Evolutionary conservation across 2,113 vertebrate genomes (phyloP).

Genomic region (Pelmatolapia mariae): DNA sequence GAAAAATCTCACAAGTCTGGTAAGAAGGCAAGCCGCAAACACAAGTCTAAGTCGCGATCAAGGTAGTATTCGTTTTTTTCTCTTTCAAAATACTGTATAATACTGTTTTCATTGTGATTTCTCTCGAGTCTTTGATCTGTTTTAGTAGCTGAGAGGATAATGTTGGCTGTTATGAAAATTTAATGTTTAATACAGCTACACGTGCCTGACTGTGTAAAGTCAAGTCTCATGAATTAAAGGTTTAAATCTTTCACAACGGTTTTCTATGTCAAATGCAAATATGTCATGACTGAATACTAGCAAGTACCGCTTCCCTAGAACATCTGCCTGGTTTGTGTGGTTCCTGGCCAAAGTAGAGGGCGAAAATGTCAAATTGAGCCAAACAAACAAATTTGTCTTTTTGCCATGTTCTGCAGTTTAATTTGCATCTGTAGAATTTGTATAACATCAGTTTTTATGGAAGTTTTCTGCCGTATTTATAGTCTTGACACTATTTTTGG

Average conservation of each 20-base stretch:
- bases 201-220: not conserved
- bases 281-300: not conserved
- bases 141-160: not conserved
- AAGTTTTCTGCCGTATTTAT: not conserved
- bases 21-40: conserved; percentile 99
- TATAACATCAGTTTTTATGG: not conserved
- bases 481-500: not conserved
- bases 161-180: not conserved
- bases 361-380: not conserved
- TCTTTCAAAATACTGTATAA: conserved; percentile 60
- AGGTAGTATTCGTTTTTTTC: conserved; percentile 98
- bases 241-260: not conserved
- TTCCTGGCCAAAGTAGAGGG: not conserved
- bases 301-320: not conserved
- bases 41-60: conserved; percentile 99
- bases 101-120: conserved; percentile 42
- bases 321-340: not conserved
- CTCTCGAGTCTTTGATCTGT: not conserved
- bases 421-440: not conserved
- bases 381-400: not conserved
- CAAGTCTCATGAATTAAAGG: not conserved
- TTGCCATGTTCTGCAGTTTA: not conserved
- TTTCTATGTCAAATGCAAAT: not conserved
- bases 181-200: not conserved
- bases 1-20: conserved; percentile 99